A percentile compares a stretch with the other conserved stretches of the same genome.
These are phyloP conservation scores for Micrasema minimum DNA, from an alignment of 1,140 invertebrate genomes.

Conservation along the genomic window DNA sequence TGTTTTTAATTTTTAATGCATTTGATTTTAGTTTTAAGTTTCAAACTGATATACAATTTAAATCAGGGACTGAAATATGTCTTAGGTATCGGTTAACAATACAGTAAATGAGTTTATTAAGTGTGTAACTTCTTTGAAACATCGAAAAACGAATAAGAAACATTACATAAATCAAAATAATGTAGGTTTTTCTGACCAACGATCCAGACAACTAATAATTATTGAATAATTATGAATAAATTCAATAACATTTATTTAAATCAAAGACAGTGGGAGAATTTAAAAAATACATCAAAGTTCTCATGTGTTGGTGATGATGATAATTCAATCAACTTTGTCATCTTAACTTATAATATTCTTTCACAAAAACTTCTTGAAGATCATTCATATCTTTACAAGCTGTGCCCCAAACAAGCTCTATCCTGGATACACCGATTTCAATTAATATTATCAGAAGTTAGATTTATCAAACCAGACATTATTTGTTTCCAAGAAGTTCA, in stretches of 20 bases:
- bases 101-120: too few relatives aligned
- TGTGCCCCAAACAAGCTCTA: slow-evolving; percentile 3
- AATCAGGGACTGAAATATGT: too few relatives aligned
- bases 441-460: slow-evolving; percentile 15
- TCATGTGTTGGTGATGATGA: neutral
- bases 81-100: too few relatives aligned
- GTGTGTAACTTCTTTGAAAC: too few relatives aligned
- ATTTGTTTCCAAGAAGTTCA: slow-evolving; percentile 39
- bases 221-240: neutral
- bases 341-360: slow-evolving; percentile 27
- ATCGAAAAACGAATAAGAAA: too few relatives aligned
- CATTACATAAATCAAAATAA: too few relatives aligned
- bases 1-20: too few relatives aligned
- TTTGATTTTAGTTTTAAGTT: too few relatives aligned
- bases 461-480: slow-evolving; percentile 11
- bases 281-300: neutral
- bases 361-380: slow-evolving; percentile 25
- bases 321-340: slow-evolving; percentile 9
- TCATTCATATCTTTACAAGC: slow-evolving; percentile 24
- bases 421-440: slow-evolving; percentile 20
- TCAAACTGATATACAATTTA: too few relatives aligned
- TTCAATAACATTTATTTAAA: neutral
- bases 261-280: slow-evolving; percentile 19
- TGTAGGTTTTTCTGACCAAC: too few relatives aligned
- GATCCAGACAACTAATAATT: neutral